A percentile compares a stretch with the other conserved stretches of the same genome.
Conservation (phyloP, 2,888 invertebrate genomes). For the Cheilosia soror region DNA sequence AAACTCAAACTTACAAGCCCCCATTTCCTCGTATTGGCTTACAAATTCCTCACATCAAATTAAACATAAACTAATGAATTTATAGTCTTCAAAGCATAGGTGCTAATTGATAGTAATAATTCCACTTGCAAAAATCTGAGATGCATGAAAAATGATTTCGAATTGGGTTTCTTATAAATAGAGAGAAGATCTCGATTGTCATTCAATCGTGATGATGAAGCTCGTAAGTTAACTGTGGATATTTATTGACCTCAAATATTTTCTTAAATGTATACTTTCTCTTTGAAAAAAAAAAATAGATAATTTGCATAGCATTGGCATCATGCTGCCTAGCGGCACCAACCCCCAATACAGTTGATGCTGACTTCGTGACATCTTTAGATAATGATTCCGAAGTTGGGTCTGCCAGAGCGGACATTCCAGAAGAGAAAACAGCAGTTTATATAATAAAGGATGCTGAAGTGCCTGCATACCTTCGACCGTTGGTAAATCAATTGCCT, state of each 20-base stretch:
- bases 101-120: background rate
- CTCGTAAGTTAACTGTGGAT: constrained; percentile 28
- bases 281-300: constrained; percentile 8
- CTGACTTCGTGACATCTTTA: background rate
- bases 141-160: background rate
- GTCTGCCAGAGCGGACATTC: background rate
- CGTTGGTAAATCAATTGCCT: constrained; percentile 2
- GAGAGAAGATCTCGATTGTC: background rate
- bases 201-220: constrained; percentile 38
- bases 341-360: background rate
- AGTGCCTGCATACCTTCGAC: constrained; percentile 1
- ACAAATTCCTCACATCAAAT: background rate
- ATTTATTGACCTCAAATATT: background rate
- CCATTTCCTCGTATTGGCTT: background rate
- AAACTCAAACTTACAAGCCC: background rate
- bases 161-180: constrained; percentile 30
- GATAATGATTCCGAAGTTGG: background rate
- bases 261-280: background rate
- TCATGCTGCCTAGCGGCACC: constrained; percentile 37
- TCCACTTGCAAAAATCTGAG: background rate
- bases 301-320: constrained; percentile 16
- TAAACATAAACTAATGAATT: background rate
- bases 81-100: background rate
- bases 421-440: background rate
- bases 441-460: constrained; percentile 8